A percentile compares a stretch with the other conserved stretches of the same genome.
phyloP scores from a whole-genome alignment of 2,113 vertebrate genomes.

The Phaethornis superciliosus region DNA sequence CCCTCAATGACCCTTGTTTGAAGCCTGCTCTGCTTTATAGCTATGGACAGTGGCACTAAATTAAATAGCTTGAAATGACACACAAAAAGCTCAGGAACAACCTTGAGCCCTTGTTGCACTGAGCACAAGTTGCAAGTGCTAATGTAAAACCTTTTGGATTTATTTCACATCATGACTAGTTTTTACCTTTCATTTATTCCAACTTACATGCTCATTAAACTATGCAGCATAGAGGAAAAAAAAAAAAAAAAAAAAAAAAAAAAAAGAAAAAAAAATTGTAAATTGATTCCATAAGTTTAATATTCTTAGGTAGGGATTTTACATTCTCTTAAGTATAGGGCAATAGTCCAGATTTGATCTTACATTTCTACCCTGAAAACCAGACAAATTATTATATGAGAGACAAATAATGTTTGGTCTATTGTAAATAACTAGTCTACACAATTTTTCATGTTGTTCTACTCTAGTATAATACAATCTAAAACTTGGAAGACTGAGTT shows the following conservation, averaged over 20 bases:
- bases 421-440: neutral
- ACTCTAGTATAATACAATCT: neutral
- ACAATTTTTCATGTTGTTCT: neutral
- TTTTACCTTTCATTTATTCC: neutral
- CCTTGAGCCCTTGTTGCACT: neutral
- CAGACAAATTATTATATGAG: conserved; percentile 7
- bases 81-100: neutral
- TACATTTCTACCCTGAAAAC: neutral
- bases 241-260: no score
- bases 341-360: neutral
- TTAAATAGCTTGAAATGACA: neutral
- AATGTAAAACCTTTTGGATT: neutral
- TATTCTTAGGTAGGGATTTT: neutral
- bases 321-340: neutral
- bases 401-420: conserved; percentile 45
- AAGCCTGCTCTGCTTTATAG: neutral
- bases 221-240: neutral
- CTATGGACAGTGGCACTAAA: neutral
- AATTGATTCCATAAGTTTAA: neutral
- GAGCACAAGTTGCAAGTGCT: neutral
- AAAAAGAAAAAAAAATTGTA: neutral
- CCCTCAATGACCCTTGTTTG: neutral
- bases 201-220: neutral
- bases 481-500: neutral
- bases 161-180: neutral